phyloP scores from a whole-genome alignment of 2,888 invertebrate species.

The Metacarcinus magister region DNA sequence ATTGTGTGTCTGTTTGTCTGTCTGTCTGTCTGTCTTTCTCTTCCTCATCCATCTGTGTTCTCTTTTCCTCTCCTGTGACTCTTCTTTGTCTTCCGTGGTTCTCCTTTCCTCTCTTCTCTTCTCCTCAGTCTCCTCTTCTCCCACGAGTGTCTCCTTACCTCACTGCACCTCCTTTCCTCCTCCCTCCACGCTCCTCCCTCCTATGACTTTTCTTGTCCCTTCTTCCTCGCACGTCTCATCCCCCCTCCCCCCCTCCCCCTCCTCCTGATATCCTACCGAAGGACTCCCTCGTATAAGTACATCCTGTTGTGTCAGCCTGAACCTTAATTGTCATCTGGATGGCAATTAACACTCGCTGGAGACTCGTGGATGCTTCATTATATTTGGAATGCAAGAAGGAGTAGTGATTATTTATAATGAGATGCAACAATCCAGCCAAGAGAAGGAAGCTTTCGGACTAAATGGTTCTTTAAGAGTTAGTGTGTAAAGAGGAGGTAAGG shows the following conservation, averaged over 20 bases:
- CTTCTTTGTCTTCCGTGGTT: not conserved
- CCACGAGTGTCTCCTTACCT: not conserved
- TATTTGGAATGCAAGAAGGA: not conserved
- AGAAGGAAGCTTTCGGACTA: not conserved
- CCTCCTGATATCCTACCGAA: not conserved
- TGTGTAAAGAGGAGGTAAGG: not conserved
- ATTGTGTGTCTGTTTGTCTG: not conserved
- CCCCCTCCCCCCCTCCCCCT: not conserved
- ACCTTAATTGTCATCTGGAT: constrained; percentile 58
- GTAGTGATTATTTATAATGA: constrained; percentile 45
- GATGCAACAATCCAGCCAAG: constrained; percentile 58
- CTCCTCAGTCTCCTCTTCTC: not conserved
- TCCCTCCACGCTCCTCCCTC: not conserved
- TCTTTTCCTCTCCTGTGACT: not conserved
- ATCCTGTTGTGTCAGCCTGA: constrained; percentile 45
- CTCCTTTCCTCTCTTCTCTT: not conserved
- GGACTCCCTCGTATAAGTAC: constrained; percentile 3
- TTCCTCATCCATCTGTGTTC: not conserved
- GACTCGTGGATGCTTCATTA: constrained; percentile 36
- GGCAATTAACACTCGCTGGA: constrained; percentile 27
- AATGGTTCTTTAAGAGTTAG: not conserved
- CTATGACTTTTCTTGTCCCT: not conserved
- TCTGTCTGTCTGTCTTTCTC: not conserved
- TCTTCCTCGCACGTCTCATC: not conserved
- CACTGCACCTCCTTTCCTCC: not conserved